These are phyloP conservation scores for Ramphastos sulfuratus DNA, from an alignment of 2,113 vertebrate species.

Conservation along the genomic window DNA sequence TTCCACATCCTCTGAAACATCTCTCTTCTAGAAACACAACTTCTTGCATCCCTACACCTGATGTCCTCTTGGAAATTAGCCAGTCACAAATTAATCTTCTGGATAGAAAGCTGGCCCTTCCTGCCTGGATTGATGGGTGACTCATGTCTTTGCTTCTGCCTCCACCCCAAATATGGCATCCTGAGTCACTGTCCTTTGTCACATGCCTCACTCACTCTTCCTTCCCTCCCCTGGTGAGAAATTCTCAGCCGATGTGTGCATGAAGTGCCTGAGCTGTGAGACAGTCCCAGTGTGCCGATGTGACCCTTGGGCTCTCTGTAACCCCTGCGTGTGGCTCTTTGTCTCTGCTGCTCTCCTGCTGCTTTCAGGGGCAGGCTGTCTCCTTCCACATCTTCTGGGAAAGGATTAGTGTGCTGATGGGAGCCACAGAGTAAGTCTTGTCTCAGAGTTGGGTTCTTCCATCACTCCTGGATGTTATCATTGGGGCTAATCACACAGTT, in stretches of 20 bases:
- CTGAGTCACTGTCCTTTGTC: conserved; percentile 33
- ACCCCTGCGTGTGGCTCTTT: too few species aligned
- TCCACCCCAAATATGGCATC: neutral
- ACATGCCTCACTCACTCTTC: neutral
- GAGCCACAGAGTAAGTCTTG: neutral
- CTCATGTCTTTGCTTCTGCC: conserved; percentile 40
- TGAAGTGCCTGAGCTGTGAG: neutral
- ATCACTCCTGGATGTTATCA: neutral
- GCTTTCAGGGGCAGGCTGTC: neutral
- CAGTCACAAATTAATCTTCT: conserved; percentile 32
- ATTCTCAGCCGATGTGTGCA: conserved; percentile 40
- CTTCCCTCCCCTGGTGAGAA: neutral
- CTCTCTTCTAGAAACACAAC: neutral
- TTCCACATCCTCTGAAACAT: neutral
- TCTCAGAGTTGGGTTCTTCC: neutral
- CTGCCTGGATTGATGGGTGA: conserved; percentile 31
- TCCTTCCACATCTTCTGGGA: neutral
- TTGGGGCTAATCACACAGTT: neutral
- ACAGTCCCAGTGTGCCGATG: fast-evolving
- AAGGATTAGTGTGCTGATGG: neutral
- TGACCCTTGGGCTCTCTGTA: too few species aligned
- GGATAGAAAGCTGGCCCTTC: neutral
- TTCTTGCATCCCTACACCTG: neutral
- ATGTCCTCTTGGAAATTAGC: conserved; percentile 46
- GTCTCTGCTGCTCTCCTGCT: neutral